These are phyloP conservation scores for sheep (Ovis aries) DNA, from an alignment of 2,113 vertebrate genomes.

Conservation along the genomic window ARS-UI_Ramb_v3.0 NC_056056.1:39056001-39056500, in stretches of 20 bases:
- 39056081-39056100: background rate
- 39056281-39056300: background rate
- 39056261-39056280: background rate
- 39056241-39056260: background rate
- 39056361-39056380: background rate
- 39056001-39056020: background rate
- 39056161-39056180: background rate
- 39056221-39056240: background rate
- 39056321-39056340: background rate
- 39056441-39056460: background rate
- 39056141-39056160: background rate
- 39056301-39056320: background rate
- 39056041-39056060: background rate
- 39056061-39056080: background rate
- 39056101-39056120: background rate
- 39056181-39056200: background rate
- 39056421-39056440: background rate
- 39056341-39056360: background rate
- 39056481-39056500: background rate
- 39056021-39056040: background rate
- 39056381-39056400: background rate
- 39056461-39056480: background rate
- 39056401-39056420: background rate
- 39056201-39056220: background rate
- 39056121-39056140: background rate